These are phyloP conservation scores for Sitophilus oryzae DNA, from an alignment of 1,140 invertebrate species.

Conservation along the genomic window DNA sequence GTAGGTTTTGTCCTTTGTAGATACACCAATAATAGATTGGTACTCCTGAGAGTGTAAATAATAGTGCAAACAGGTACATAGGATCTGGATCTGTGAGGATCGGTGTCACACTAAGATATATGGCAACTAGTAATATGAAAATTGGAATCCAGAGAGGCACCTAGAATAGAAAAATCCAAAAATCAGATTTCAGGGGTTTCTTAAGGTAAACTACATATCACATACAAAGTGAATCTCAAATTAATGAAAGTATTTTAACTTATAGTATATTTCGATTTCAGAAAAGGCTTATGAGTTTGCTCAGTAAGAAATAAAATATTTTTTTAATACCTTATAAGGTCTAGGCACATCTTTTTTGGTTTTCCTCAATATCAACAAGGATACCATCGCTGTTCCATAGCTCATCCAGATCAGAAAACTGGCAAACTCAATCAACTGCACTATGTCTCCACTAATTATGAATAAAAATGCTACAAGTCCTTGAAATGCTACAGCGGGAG, in stretches of 20 bases:
- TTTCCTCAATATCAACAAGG: constrained; percentile 66
- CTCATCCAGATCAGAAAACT: constrained; percentile 87
- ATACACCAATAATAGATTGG: constrained; percentile 73
- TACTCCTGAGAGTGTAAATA: constrained; percentile 66
- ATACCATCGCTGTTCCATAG: constrained; percentile 76
- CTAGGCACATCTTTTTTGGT: constrained; percentile 62
- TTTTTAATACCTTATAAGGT: constrained; percentile 65
- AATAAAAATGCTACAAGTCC: constrained; percentile 66
- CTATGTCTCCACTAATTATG: constrained; percentile 69
- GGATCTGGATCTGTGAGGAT: constrained; percentile 69
- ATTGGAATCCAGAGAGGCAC: constrained; percentile 71
- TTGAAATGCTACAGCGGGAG: constrained; percentile 77
- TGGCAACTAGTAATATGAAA: constrained; percentile 63
- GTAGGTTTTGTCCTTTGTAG: constrained; percentile 59
- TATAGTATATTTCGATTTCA: background rate
- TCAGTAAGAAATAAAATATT: too few relatives aligned
- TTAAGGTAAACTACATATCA: background rate
- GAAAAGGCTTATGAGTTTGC: background rate
- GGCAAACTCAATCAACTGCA: constrained; percentile 77
- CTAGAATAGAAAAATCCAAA: constrained; percentile 42
- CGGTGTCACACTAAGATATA: constrained; percentile 71
- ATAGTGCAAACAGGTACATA: constrained; percentile 71
- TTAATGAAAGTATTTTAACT: too few relatives aligned
- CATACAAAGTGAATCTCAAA: too few relatives aligned
- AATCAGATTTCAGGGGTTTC: background rate